Percentiles rank a stretch among this genome's conserved stretches.
phyloP scores from a whole-genome alignment of 2,113 vertebrate genomes.

The Tupaia chinensis region DNA sequence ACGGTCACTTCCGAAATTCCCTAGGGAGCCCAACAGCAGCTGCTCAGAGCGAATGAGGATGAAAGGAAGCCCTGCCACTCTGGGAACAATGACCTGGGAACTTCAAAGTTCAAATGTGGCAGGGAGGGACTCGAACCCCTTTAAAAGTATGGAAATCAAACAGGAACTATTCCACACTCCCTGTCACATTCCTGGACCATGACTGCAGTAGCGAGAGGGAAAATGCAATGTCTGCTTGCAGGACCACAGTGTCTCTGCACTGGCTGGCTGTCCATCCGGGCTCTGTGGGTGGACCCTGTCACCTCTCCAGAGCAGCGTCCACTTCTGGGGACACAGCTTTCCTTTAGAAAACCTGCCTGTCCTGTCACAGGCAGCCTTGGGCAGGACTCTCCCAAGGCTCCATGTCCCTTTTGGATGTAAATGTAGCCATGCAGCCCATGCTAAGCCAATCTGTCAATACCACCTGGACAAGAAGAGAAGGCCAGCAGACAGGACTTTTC shows the following conservation, averaged over 20 bases:
- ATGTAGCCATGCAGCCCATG: background rate
- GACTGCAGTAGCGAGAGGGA: background rate
- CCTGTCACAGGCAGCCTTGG: background rate
- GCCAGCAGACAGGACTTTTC: background rate
- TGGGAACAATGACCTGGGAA: background rate
- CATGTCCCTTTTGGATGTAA: background rate
- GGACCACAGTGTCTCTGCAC: background rate
- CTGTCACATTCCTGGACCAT: background rate
- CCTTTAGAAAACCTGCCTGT: background rate
- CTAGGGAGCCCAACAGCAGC: background rate
- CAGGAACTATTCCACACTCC: background rate
- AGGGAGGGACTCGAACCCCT: background rate
- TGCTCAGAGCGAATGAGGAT: background rate
- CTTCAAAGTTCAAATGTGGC: conserved; percentile 41
- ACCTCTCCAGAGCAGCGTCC: background rate
- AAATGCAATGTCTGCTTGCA: conserved; percentile 32
- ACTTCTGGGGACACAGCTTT: background rate
- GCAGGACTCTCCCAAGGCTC: background rate
- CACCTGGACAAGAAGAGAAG: background rate
- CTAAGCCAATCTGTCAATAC: background rate
- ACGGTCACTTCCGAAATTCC: background rate
- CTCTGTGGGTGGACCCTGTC: background rate
- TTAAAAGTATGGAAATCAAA: conserved; percentile 12
- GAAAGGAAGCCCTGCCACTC: background rate
- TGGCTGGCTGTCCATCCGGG: fast-evolving